These are phyloP conservation scores for Bellardia pandia DNA, from an alignment of 2,888 invertebrate genomes.

Conservation along the genomic window DNA sequence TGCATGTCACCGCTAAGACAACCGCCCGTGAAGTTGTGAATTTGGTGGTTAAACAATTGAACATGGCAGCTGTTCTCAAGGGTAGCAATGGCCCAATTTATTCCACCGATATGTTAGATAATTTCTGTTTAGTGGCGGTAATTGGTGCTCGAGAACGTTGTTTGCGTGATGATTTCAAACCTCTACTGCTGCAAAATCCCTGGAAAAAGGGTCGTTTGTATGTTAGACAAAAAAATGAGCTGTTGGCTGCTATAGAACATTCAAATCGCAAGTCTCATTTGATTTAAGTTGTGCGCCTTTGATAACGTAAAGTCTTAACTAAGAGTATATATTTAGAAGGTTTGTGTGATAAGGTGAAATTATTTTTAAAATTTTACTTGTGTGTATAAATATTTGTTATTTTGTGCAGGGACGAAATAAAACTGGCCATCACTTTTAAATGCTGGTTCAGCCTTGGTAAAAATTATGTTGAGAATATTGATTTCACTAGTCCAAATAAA, in stretches of 20 bases:
- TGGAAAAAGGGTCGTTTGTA: constrained; percentile 97
- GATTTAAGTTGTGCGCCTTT: constrained; percentile 76
- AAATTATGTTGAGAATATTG: too few species aligned
- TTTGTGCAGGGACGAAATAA: too few species aligned
- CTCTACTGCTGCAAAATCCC: constrained; percentile 96
- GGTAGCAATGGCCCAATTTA: constrained; percentile 94
- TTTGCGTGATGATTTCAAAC: constrained; percentile 96
- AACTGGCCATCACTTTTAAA: too few species aligned
- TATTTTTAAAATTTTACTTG: too few species aligned
- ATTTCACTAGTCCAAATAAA: too few species aligned
- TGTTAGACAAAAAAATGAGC: constrained; percentile 95
- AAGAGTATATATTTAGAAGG: too few species aligned
- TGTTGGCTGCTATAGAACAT: constrained; percentile 94
- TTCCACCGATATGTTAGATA: constrained; percentile 91
- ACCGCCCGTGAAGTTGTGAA: constrained; percentile 98
- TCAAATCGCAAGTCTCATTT: constrained; percentile 90
- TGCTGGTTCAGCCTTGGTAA: too few species aligned
- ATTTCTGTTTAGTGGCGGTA: constrained; percentile 97
- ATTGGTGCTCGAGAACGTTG: constrained; percentile 97
- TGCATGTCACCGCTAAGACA: constrained; percentile 96
- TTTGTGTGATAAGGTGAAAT: neutral
- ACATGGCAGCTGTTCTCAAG: constrained; percentile 95
- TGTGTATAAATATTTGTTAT: too few species aligned
- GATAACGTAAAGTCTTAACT: neutral
- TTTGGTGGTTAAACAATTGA: constrained; percentile 97